These are phyloP conservation scores for Acanthosoma haemorrhoidale DNA, from an alignment of 2,888 invertebrate species.

Conservation along the genomic window DNA sequence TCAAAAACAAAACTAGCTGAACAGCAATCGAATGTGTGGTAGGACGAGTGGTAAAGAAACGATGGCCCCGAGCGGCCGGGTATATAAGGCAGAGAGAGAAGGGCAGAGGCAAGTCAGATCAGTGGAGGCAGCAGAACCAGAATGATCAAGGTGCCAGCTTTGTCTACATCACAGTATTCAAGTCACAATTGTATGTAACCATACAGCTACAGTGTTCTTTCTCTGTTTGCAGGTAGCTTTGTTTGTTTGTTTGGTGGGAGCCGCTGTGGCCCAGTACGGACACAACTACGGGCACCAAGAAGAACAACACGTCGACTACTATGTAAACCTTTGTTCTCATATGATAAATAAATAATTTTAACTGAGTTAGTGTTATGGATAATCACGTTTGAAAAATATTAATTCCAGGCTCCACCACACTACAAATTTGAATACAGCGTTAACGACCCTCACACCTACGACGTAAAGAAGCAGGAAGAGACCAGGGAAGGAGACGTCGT, in stretches of 20 bases:
- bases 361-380: too few relatives aligned
- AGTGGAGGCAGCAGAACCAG: neutral
- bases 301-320: constrained; percentile 2
- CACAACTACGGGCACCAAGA: constrained; percentile 25
- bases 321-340: neutral
- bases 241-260: neutral
- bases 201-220: neutral
- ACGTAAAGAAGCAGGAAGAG: constrained; percentile 31
- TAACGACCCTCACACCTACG: constrained; percentile 30
- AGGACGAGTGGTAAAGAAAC: constrained; percentile 1
- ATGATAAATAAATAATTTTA: too few relatives aligned
- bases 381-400: too few relatives aligned
- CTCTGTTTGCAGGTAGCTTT: neutral
- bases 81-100: neutral
- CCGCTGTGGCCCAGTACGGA: constrained; percentile 14
- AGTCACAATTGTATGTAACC: neutral
- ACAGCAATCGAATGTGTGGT: too few relatives aligned
- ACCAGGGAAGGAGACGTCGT: constrained; percentile 29
- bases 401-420: constrained; percentile 27
- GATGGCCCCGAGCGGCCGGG: neutral
- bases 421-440: constrained; percentile 33
- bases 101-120: neutral
- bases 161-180: too few relatives aligned
- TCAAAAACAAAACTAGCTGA: too few relatives aligned
- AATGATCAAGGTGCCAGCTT: neutral